Evolutionary conservation across 2,113 vertebrate genomes (phyloP), one percentile per base, ranked within the genome.

Genomic region (Chloropsis cyanopogon): DNA sequence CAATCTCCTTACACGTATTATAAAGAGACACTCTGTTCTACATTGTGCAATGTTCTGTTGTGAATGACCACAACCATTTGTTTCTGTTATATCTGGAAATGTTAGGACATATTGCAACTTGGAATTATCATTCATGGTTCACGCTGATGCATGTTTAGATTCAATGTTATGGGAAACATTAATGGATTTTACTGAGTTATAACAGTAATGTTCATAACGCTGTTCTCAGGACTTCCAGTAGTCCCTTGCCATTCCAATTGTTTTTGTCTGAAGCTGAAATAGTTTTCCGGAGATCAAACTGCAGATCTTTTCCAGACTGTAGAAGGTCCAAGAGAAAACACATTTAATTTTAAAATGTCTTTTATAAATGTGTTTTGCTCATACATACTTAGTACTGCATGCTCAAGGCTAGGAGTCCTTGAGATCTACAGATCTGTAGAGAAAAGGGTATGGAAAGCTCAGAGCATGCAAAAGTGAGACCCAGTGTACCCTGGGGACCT

Each of bases 211-310:
- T 70, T 82, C 50, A 7, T 86, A 26, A 92, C 61, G 39, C 37
- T 82, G 50, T 91, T 91, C 31, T 93, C 21, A 73, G 56, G 80
- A 83, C 63, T 85, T 73, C 35, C 63, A 88, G 35, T 80, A 66
- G 52, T 78, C 64, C 76, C 52, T 88, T 92, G 76, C 92, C 92
- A 94, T 96, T 96, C 94, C 94, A 88, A 4, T 75, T 78, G 64
- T 56, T 95, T 83, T 68, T 92, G 68, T 90, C 64, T 96, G 82
- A 73, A 93, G 26, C 54, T 85, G 35, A 68, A 89, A 50, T n/a
- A n/a, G 8, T 68, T 75, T 76, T n/a, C 61, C 39, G 63, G 71
- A 78, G 31, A 66, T 81, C 37, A 86, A 75, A 75, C 59, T 83
- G 80, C 52, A 49, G 12, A 37, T 83, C 11, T 1, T 80, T 81